A percentile compares a stretch with the other conserved stretches of the same genome.
phyloP scores from a whole-genome alignment of 2,888 invertebrate genomes.

The Carterocephalus palaemon region DNA sequence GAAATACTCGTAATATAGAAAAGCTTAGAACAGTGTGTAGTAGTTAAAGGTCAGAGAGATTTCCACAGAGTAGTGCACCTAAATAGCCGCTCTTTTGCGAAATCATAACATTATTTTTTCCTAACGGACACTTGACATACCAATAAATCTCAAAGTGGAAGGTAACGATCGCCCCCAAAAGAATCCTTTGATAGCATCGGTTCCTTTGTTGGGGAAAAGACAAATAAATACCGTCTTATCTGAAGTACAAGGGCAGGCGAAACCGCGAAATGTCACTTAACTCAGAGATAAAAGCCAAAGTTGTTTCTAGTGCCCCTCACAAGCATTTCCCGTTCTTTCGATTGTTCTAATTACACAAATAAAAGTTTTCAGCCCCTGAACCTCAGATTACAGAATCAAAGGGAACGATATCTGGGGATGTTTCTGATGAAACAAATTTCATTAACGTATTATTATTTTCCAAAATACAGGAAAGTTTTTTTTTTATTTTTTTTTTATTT shows the following conservation, averaged over 20 bases:
- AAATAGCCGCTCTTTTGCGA: too few relatives aligned
- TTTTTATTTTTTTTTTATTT: too few relatives aligned
- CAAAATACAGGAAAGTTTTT: too few relatives aligned
- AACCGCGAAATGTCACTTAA: constrained; percentile 55
- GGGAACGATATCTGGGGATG: constrained; percentile 5
- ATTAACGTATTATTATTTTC: too few relatives aligned
- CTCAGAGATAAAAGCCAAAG: constrained; percentile 34
- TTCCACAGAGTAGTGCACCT: too few relatives aligned
- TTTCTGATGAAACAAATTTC: constrained; percentile 5
- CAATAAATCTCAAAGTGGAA: constrained; percentile 26
- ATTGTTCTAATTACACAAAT: constrained; percentile 25
- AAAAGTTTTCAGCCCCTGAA: constrained; percentile 17
- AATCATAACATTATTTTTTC: constrained; percentile 4
- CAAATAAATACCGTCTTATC: constrained; percentile 68
- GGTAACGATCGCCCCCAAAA: constrained; percentile 32
- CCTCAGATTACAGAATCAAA: too few relatives aligned
- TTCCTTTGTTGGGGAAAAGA: constrained; percentile 39
- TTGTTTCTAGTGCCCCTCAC: constrained; percentile 27
- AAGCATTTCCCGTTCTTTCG: constrained; percentile 10
- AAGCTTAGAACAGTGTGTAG: too few relatives aligned
- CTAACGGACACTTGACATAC: constrained; percentile 10
- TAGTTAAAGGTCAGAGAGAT: too few relatives aligned
- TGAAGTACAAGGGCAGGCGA: constrained; percentile 36
- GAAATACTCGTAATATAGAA: too few relatives aligned
- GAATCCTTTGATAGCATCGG: constrained; percentile 45